Evolutionary conservation across 2,797 vertebrate species (phyloP).

Genomic region (Pseudotriccus pelzelni): DNA sequence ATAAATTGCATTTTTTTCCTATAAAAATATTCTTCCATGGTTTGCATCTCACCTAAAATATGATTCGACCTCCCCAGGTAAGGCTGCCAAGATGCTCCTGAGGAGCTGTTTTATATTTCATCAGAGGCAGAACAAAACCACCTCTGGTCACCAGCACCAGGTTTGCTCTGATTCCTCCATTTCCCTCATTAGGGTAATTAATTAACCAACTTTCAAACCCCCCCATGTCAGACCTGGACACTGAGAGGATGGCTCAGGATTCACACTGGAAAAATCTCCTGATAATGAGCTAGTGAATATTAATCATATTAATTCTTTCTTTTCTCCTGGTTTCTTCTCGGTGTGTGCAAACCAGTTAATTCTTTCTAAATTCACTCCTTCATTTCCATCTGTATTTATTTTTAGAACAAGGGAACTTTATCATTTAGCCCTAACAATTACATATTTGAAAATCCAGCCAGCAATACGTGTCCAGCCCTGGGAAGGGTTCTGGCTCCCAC

Average conservation of each 20-base stretch:
- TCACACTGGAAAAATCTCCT: background rate
- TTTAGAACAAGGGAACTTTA: background rate
- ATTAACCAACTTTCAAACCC: background rate
- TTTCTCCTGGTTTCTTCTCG: background rate
- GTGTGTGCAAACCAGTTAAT: background rate
- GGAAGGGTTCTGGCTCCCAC: background rate
- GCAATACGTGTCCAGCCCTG: background rate
- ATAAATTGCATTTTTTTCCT: background rate
- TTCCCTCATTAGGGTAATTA: background rate
- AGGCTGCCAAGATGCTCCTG: background rate
- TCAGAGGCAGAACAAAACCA: background rate
- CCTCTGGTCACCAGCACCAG: background rate
- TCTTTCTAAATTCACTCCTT: background rate
- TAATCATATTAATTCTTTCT: background rate
- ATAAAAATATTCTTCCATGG: background rate
- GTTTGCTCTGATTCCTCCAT: background rate
- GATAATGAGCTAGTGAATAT: background rate
- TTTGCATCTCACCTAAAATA: background rate
- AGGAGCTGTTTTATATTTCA: background rate
- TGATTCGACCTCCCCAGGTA: background rate
- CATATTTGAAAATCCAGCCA: background rate
- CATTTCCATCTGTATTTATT: background rate
- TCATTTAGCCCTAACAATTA: background rate
- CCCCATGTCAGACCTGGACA: background rate
- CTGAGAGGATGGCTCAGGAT: background rate